Conservation (phyloP, 2,888 invertebrate species). For the Eristalis arbustorum region DNA sequence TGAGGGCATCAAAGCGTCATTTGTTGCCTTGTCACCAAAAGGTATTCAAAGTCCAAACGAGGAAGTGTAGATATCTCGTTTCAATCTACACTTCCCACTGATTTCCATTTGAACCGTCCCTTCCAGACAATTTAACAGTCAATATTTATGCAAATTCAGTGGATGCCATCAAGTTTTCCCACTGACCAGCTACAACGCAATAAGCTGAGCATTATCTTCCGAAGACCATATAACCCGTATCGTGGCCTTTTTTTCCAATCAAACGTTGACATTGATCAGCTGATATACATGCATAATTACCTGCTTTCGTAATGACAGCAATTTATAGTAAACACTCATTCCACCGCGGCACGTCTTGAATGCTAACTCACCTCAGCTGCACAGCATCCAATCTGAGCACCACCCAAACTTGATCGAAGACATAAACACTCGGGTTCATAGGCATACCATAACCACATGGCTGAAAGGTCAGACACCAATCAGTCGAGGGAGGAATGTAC, state of each 20-base stretch:
- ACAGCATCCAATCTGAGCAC: not conserved
- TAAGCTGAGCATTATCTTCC: not conserved
- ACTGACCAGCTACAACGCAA: not conserved
- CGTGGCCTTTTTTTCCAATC: not conserved
- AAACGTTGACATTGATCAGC: slow-evolving; percentile 34
- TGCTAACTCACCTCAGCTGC: slow-evolving; percentile 8
- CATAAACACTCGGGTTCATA: slow-evolving; percentile 6
- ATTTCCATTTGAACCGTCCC: not conserved
- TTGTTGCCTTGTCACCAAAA: not conserved
- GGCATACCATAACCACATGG: slow-evolving; percentile 12
- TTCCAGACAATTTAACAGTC: not conserved
- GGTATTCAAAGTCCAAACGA: not conserved
- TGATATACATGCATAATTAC: slow-evolving; percentile 6
- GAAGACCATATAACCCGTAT: not conserved
- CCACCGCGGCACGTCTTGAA: slow-evolving; percentile 3
- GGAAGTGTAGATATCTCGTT: not conserved
- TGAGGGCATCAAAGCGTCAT: too few relatives aligned
- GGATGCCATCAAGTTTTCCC: slow-evolving; percentile 23
- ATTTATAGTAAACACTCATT: slow-evolving; percentile 32
- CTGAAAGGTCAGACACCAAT: slow-evolving; percentile 48
- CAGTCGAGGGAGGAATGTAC: not conserved
- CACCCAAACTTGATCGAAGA: slow-evolving; percentile 11
- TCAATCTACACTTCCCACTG: slow-evolving; percentile 9
- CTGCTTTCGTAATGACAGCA: slow-evolving; percentile 42
- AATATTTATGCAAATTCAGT: slow-evolving; percentile 7